Evolutionary conservation across 35 echinoderm and acorn worm species (phyloP).

Genomic region (Heliocidaris tuberculata): DNA sequence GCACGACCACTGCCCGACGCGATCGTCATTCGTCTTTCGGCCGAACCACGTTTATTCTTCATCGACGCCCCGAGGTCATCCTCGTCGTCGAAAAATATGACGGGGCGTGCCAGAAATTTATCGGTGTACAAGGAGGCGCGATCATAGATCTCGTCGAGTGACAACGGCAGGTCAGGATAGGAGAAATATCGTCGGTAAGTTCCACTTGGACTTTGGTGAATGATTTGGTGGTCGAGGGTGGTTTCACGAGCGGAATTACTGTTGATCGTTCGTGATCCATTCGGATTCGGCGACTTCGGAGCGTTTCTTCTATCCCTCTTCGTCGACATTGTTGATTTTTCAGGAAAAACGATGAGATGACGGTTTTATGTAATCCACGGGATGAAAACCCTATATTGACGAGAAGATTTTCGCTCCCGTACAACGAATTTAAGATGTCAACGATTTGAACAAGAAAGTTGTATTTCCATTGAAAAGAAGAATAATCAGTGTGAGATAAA

Average conservation of each 20-base stretch:
- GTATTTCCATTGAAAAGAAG: too few species aligned
- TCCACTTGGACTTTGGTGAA: background rate
- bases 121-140: conserved; percentile 67
- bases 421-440: background rate
- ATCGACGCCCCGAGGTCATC: conserved; percentile 41
- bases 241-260: background rate
- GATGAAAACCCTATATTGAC: background rate
- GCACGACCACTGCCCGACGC: background rate
- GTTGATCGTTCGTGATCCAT: background rate
- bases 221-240: background rate
- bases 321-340: background rate
- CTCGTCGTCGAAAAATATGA: conserved; percentile 64
- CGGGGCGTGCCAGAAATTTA: conserved; percentile 60
- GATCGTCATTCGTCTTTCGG: conserved; percentile 25
- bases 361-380: too few species aligned
- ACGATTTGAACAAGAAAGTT: background rate
- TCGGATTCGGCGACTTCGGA: conserved; percentile 7
- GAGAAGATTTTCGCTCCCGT: too few species aligned
- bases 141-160: conserved; percentile 91
- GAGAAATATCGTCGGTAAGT: conserved; percentile 40
- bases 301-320: background rate
- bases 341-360: background rate
- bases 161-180: conserved; percentile 68
- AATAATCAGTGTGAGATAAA: too few species aligned
- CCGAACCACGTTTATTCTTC: background rate